Evolutionary conservation across 2,113 vertebrate genomes (phyloP), one percentile per base, ranked within the genome.

Genomic region (Platichthys stellatus): DNA sequence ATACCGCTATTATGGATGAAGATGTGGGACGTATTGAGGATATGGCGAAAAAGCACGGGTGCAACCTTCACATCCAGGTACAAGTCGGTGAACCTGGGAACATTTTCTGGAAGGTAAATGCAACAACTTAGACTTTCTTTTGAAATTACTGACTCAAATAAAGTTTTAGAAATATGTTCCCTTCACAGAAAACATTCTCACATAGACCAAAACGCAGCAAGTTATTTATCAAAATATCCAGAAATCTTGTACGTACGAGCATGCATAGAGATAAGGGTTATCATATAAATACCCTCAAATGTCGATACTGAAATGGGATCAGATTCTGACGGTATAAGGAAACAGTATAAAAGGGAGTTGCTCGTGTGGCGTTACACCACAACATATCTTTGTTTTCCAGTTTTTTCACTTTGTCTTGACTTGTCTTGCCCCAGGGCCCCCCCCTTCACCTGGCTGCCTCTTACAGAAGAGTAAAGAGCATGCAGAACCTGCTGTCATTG

Each of bases 391-490:
- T 67, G 14, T 40, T 28, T 4, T 43, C 1, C 9, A 21, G 2
- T 4, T 2, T 49, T 76, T 56, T 76, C 7, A 60, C 54, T 74
- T 63, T 74, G 53, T 59, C 71, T 28, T 24, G 49, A 59, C 60
- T 58, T 72, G 45, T 71, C 59, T 76, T 58, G 62, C 64, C 17
- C 69, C 75, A 93, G 91, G 87, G 58, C 0, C 49, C 77, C 38
- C 93, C 93, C 21, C 87, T 95, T 68, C 94, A 95, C 20, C 84
- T 95, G 69, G 94, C 94, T 18, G 88, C 90, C 1, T 77, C 88
- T 35, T 53, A 91, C 85, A 79, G 18, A 75, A 93, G 78, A 80
- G 83, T 85, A 0, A 84, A 80, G 28, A 94, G 94, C 63, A 56
- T 94, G 77, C 85, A 86, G 24, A 91, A 87, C 20, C 66, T 94